phyloP scores from a whole-genome alignment of 2,113 vertebrate genomes.

The Notarius lentiginosus region DNA sequence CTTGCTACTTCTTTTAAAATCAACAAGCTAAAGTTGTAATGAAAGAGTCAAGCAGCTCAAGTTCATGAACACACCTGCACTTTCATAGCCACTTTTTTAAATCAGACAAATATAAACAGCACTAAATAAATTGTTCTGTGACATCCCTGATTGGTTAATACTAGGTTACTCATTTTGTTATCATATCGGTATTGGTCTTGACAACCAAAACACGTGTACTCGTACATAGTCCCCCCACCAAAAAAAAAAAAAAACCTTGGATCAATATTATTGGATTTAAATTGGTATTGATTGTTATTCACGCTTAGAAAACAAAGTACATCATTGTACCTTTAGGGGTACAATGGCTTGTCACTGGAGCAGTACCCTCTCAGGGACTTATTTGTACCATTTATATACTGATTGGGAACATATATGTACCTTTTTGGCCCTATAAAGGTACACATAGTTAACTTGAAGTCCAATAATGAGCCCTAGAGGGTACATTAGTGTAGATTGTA shows the following conservation, averaged over 20 bases:
- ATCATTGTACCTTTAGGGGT: too few species aligned
- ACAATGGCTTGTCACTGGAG: too few species aligned
- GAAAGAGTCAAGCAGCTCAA: neutral
- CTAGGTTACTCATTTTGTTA: neutral
- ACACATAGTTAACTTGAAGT: too few species aligned
- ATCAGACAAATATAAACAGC: neutral
- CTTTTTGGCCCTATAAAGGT: too few species aligned
- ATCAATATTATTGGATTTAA: neutral
- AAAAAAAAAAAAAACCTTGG: neutral
- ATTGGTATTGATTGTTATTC: neutral
- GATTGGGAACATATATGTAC: too few species aligned
- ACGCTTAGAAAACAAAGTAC: too few species aligned
- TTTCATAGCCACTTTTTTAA: neutral
- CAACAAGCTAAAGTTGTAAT: neutral
- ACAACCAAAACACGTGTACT: neutral
- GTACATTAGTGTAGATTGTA: too few species aligned
- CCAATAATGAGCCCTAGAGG: too few species aligned
- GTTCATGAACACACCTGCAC: neutral
- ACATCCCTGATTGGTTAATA: neutral
- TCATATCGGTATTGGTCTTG: neutral
- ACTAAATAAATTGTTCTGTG: neutral
- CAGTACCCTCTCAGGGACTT: too few species aligned
- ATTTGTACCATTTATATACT: too few species aligned
- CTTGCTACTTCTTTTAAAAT: neutral
- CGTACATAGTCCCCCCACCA: neutral